Conservation (phyloP, 2,888 invertebrate genomes). For the Phytoseiulus persimilis region DNA sequence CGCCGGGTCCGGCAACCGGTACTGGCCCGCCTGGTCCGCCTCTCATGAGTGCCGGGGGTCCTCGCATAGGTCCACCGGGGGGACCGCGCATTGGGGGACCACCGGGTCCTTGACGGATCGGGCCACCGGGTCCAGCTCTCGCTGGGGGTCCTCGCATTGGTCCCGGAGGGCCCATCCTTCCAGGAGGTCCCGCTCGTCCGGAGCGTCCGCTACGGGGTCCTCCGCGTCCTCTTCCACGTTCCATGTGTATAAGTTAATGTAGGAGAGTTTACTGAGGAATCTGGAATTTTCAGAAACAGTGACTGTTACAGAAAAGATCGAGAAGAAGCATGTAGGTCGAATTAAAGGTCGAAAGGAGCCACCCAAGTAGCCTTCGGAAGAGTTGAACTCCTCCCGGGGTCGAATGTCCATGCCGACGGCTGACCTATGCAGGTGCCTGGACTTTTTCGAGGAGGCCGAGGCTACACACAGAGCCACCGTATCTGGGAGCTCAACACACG, state of each 20-base stretch:
- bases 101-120: not conserved
- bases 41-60: not conserved
- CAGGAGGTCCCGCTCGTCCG: constrained; percentile 14
- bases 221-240: constrained; percentile 32
- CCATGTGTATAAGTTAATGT: not conserved
- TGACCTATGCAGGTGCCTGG: no score
- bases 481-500: no score
- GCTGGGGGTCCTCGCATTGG: not conserved
- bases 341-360: no score
- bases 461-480: no score
- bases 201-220: constrained; percentile 25
- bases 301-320: not conserved
- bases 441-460: no score
- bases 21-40: not conserved
- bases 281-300: not conserved
- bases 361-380: no score
- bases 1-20: not conserved
- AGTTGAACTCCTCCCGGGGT: no score
- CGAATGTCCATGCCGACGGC: no score
- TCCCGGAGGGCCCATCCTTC: not conserved
- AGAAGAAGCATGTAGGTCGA: no score
- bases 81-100: not conserved
- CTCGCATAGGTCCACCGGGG: not conserved
- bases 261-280: not conserved
- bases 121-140: not conserved